phyloP scores from a whole-genome alignment of 2,797 vertebrate species.

The Ispidina picta region DNA sequence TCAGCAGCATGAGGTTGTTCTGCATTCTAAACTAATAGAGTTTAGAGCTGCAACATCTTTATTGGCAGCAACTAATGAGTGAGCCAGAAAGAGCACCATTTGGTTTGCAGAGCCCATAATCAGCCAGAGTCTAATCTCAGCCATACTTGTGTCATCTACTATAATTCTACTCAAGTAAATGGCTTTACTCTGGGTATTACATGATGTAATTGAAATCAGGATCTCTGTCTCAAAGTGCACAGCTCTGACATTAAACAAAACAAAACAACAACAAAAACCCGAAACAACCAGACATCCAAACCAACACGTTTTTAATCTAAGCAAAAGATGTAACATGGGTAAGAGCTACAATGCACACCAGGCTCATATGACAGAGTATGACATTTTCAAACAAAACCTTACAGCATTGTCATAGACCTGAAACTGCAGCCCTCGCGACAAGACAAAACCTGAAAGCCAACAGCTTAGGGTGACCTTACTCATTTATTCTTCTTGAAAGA shows the following conservation, averaged over 20 bases:
- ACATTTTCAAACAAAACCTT: neutral
- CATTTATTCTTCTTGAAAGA: neutral
- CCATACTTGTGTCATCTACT: neutral
- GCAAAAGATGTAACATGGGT: neutral
- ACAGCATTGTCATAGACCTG: neutral
- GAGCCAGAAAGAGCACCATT: neutral
- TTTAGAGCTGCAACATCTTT: neutral
- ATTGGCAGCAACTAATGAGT: neutral
- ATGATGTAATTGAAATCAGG: neutral
- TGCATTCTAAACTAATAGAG: neutral
- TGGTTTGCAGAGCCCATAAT: neutral
- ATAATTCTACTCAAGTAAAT: neutral
- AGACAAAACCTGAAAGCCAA: neutral
- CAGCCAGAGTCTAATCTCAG: neutral
- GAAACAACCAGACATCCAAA: neutral
- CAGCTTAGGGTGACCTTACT: neutral
- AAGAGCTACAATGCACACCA: neutral
- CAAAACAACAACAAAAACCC: no score
- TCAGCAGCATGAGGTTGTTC: neutral
- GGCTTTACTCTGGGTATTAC: neutral
- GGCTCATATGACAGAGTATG: neutral
- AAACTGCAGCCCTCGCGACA: neutral
- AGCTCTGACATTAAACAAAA: neutral
- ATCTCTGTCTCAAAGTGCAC: neutral
- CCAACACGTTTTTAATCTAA: neutral